Evolutionary conservation across 2,113 vertebrate genomes (phyloP), one percentile per base, ranked within the genome.

Genomic region (Oenanthe oenanthe): DNA sequence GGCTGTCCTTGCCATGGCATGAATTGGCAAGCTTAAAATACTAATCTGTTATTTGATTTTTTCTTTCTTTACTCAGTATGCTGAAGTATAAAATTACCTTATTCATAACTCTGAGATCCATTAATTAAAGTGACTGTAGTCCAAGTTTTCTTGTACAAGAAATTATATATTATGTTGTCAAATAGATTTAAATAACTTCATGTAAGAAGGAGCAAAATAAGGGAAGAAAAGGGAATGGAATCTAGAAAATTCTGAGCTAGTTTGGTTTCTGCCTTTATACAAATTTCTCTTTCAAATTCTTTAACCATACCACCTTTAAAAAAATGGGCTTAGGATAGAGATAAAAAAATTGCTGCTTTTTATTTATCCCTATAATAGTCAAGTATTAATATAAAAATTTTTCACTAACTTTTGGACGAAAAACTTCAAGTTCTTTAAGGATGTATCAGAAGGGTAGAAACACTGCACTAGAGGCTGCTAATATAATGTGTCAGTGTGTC

Each of bases 31-130:
- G 6, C 0, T 42, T 75, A 21, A 28, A 26, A 40, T 17, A 40
- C 1, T 32, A 36, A 67, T 47, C 1, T 10, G 7, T 17, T 77
- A 26, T 1, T 42, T 7, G 7, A 74, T 1, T 1, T 13, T 47
- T n/a, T 61, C 43, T 70, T 42, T 19, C 6, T 70, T 51, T 17
- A 60, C 3, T 70, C 17, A 40, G 7, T 74, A 75, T n/a, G 3
- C 8, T 42, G 16, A 25, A 21, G 14, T 47, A 31, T 36, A 48
- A 71, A 66, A 62, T 76, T 5, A 38, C 22, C 15, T 67, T 53
- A 47, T 56, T 71, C 20, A 45, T 66, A 31, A 62, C 8, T 24
- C 21, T 50, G 28, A 57, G 10, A 61, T 31, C 14, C 11, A 71
- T 38, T 16, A 56, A 26, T 56, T 47, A 67, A 77, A 67, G 29